Conservation (phyloP, 2,113 vertebrate species). For the Periophthalmodon schlosseri region DNA sequence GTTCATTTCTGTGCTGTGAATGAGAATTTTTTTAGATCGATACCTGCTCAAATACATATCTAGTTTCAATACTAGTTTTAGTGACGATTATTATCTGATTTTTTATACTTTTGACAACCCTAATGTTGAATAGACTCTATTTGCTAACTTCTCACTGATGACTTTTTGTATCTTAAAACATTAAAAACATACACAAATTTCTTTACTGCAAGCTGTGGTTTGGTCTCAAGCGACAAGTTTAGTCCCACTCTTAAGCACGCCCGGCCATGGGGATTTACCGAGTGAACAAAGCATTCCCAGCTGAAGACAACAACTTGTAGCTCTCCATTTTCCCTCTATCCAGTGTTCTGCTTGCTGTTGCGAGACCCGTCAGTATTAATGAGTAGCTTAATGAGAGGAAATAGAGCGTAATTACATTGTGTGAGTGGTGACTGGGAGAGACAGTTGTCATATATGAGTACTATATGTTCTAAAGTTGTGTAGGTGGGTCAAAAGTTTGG, state of each 20-base stretch:
- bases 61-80: too few species aligned
- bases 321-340: slow-evolving; percentile 52
- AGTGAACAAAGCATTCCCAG: slow-evolving; percentile 65
- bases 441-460: slow-evolving; percentile 32
- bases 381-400: slow-evolving; percentile 63
- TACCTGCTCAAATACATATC: too few species aligned
- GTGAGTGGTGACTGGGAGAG: slow-evolving; percentile 13
- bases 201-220: slow-evolving; percentile 54
- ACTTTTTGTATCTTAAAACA: neutral
- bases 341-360: slow-evolving; percentile 69
- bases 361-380: slow-evolving; percentile 67
- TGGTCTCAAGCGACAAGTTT: slow-evolving; percentile 60
- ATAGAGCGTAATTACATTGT: slow-evolving; percentile 62
- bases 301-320: slow-evolving; percentile 59
- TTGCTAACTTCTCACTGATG: neutral
- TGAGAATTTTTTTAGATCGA: too few species aligned
- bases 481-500: too few species aligned
- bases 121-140: neutral
- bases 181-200: slow-evolving; percentile 40
- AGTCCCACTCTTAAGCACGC: slow-evolving; percentile 42
- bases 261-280: slow-evolving; percentile 61
- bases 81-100: too few species aligned
- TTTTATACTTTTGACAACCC: too few species aligned
- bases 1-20: too few species aligned
- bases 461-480: neutral